phyloP scores from a whole-genome alignment of 2,888 invertebrate genomes.

The Stenotaenia linearis region DNA sequence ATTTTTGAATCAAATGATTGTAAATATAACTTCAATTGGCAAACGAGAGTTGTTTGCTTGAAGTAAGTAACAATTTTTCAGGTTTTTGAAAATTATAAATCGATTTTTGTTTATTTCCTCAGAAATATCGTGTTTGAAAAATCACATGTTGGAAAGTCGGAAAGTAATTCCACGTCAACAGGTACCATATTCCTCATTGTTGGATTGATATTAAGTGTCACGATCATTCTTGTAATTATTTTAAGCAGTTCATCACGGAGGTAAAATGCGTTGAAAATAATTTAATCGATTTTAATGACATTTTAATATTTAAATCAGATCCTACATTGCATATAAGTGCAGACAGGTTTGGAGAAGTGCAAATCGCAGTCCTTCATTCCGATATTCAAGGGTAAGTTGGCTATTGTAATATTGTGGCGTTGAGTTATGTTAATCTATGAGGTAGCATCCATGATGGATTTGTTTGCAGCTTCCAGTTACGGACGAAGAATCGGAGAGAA shows the following conservation, averaged over 20 bases:
- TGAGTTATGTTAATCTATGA: neutral
- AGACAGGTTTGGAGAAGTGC: neutral
- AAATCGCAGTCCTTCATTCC: neutral
- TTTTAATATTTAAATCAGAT: neutral
- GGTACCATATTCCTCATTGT: neutral
- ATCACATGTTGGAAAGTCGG: neutral
- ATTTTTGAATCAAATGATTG: constrained; percentile 28
- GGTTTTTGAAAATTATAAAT: too few relatives aligned
- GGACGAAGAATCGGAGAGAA: neutral
- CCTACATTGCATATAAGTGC: neutral
- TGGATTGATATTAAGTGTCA: neutral
- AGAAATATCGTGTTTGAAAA: neutral
- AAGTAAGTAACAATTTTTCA: neutral
- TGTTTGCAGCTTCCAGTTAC: neutral
- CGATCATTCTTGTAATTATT: neutral
- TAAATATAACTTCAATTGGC: constrained; percentile 12
- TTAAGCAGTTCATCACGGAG: neutral
- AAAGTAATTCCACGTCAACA: neutral
- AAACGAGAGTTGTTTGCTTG: neutral
- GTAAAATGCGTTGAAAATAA: neutral
- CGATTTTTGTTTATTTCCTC: too few relatives aligned
- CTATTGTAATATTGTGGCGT: neutral
- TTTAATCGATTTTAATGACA: neutral
- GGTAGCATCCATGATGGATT: neutral
- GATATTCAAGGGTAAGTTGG: constrained; percentile 6